phyloP scores from a whole-genome alignment of 2,113 vertebrate species.

The Pelobates fuscus region DNA sequence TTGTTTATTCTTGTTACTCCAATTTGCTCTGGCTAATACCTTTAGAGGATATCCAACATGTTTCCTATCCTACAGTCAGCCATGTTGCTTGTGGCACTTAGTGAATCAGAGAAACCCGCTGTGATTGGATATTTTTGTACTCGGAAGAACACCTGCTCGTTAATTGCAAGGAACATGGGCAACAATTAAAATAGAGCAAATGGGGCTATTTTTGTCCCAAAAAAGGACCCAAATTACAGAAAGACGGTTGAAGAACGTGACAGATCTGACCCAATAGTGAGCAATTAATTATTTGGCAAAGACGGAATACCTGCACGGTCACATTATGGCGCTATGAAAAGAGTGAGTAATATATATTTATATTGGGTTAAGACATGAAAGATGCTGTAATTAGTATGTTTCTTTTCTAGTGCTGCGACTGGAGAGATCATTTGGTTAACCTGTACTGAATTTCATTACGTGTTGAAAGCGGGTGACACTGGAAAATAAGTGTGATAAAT shows the following conservation, averaged over 20 bases:
- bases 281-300: background rate
- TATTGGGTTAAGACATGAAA: constrained; percentile 7
- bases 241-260: background rate
- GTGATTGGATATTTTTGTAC: too few species aligned
- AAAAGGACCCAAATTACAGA: too few species aligned
- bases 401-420: background rate
- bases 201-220: too few species aligned
- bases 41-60: too few species aligned
- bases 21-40: too few species aligned
- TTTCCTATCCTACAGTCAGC: too few species aligned
- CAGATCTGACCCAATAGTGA: background rate
- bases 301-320: background rate
- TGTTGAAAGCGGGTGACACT: constrained; percentile 19
- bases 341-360: constrained; percentile 2
- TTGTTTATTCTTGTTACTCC: too few species aligned
- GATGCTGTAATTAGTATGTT: background rate
- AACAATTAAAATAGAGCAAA: too few species aligned
- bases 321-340: background rate
- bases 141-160: too few species aligned
- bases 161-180: too few species aligned
- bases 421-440: constrained; percentile 25
- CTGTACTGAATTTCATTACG: constrained; percentile 13
- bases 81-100: too few species aligned
- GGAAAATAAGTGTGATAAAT: constrained; percentile 44
- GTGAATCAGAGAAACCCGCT: too few species aligned